Evolutionary conservation across 2,888 invertebrate genomes (phyloP).

Genomic region (Therioaphis trifolii): DNA sequence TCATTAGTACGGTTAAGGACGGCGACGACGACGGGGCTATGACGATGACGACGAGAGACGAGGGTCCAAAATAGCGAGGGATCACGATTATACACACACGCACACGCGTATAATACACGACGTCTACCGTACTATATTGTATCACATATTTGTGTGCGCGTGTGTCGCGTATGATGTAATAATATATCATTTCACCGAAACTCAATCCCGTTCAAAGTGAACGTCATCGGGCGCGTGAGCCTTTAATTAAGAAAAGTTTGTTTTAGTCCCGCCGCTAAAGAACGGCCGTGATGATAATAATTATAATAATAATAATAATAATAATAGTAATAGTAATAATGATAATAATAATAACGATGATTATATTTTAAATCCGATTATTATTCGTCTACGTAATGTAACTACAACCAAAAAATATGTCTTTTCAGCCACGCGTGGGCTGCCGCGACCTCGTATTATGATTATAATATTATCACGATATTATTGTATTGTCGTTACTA

Average conservation of each 20-base stretch:
- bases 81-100: constrained; percentile 26
- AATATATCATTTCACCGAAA: constrained; percentile 37
- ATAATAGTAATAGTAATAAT: background rate
- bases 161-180: background rate
- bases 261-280: background rate
- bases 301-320: background rate
- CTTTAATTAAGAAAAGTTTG: constrained; percentile 55
- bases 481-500: no score
- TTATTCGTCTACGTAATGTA: background rate
- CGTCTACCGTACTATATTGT: no score
- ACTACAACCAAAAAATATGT: background rate
- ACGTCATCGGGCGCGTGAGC: background rate
- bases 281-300: background rate
- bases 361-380: constrained; percentile 46
- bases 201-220: constrained; percentile 54
- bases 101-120: background rate
- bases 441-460: background rate
- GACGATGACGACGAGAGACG: constrained; percentile 35
- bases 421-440: background rate
- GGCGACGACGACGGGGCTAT: background rate
- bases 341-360: background rate
- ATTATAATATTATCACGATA: no score
- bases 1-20: constrained; percentile 49
- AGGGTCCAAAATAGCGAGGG: constrained; percentile 57
- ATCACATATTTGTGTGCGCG: background rate